Evolutionary conservation across 2,113 vertebrate species (phyloP), one percentile per base, ranked within the genome.

Genomic region (Pithys albifrons): DNA sequence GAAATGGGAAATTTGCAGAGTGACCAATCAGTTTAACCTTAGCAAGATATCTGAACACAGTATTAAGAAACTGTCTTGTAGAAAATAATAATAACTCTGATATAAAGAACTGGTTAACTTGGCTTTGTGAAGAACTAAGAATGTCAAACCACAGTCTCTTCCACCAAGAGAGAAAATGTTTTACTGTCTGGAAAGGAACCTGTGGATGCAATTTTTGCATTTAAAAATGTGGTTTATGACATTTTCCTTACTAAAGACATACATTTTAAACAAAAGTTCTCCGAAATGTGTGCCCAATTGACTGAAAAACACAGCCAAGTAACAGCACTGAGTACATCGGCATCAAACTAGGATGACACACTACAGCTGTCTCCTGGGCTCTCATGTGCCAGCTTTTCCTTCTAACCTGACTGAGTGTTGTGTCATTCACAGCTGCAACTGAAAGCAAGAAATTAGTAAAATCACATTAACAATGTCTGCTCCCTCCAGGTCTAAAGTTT

Each of bases 141-240:
- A 88, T 80, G 46, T 84, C 39, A 94, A 92, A 88, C 64, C 82
- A 94, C 72, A 88, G 46, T 1, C 69, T 91, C 54, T 77, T 92
- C 52, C 20, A 84, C 35, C 1, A 7, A 62, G 37, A 88, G 2
- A 76, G 25, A 86, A 96, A 74, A 84, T n/a, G 10, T 43, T 81
- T 91, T 77, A 58, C 51, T 64, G 14, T 73, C 49, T 91, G 80
- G 55, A 90, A 83, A 80, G 67, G 33, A 33, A 86, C 58, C 29
- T 15, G 5, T 64, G 39, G 11, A 27, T 72, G 92, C 65, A 91
- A 9, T 66, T 85, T 85, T 86, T 83, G 28, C 89, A 23, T 92
- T 92, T 84, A 71, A 59, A 83, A 70, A 61, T 52, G 51, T 55
- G 9, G 64, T 88, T 91, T 86, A 46, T 89, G 85, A 78, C 29